Evolutionary conservation across 2,797 vertebrate species (phyloP).

Genomic region (Coregonus ussuriensis): DNA sequence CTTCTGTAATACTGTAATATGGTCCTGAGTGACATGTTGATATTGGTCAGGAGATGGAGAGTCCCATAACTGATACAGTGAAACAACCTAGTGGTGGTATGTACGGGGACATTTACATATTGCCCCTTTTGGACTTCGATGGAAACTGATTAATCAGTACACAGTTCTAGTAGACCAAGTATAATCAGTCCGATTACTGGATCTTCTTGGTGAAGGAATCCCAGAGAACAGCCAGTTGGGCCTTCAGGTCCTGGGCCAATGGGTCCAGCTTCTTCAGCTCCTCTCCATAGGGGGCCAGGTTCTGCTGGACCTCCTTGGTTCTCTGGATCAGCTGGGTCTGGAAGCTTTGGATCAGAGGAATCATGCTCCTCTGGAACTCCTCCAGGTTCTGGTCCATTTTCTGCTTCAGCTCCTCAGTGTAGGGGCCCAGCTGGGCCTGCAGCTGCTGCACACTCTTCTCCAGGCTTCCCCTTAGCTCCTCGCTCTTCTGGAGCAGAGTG

Average conservation of each 20-base stretch:
- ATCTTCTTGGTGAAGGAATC: constrained; percentile 40
- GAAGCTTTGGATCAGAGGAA: constrained; percentile 59
- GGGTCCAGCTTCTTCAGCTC: constrained; percentile 15
- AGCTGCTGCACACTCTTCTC: constrained; percentile 55
- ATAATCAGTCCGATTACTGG: constrained; percentile 49
- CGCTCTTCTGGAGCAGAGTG: constrained; percentile 59
- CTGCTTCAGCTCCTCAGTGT: constrained; percentile 53
- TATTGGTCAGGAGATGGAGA: neutral
- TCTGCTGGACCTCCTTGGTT: constrained; percentile 67
- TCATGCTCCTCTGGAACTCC: constrained; percentile 63
- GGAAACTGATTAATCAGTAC: no score
- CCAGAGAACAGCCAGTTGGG: constrained; percentile 36
- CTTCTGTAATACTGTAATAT: no score
- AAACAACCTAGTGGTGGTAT: neutral
- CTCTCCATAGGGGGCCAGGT: constrained; percentile 33
- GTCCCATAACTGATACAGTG: neutral
- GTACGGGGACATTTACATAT: neutral
- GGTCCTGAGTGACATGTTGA: neutral
- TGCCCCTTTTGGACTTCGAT: no score
- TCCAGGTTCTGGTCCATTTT: constrained; percentile 65
- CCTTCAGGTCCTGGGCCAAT: constrained; percentile 63
- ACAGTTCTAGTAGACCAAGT: neutral
- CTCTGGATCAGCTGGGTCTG: constrained; percentile 59
- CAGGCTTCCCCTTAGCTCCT: constrained; percentile 65
- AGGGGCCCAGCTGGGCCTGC: constrained; percentile 64